Percentiles rank a stretch among this genome's conserved stretches.
Evolutionary conservation across 2,113 vertebrate genomes (phyloP).

Genomic region (Regulus satrapa): DNA sequence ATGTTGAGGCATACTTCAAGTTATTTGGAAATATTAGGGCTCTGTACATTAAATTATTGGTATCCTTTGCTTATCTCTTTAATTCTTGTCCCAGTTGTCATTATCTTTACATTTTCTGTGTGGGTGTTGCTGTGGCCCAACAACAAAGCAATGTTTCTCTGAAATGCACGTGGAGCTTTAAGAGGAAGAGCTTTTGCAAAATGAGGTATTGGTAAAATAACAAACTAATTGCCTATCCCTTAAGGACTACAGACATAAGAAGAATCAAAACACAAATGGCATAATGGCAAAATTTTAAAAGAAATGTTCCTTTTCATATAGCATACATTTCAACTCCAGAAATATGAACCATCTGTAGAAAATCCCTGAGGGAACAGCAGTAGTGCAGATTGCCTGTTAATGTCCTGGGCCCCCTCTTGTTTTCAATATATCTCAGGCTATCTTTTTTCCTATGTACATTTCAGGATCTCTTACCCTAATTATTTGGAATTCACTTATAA

Average conservation of each 20-base stretch:
- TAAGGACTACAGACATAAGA: neutral
- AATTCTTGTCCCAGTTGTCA: neutral
- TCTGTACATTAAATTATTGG: neutral
- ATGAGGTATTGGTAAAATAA: neutral
- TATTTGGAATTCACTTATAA: conserved; percentile 78
- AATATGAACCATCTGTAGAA: conserved; percentile 80
- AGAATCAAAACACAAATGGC: conserved; percentile 53
- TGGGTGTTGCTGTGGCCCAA: neutral
- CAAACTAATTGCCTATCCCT: conserved; percentile 1
- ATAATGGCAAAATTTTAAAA: conserved; percentile 71
- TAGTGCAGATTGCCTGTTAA: conserved; percentile 67
- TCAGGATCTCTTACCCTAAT: conserved; percentile 75
- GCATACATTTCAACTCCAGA: conserved; percentile 68
- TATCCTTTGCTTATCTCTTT: neutral
- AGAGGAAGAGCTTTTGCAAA: neutral
- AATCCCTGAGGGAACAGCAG: conserved; percentile 64
- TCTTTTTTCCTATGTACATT: conserved; percentile 53
- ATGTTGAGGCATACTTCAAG: neutral
- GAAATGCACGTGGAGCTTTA: neutral
- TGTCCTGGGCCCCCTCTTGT: conserved; percentile 50
- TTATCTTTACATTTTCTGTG: neutral
- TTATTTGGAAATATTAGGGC: neutral
- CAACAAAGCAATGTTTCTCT: neutral
- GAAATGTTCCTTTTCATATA: conserved; percentile 75
- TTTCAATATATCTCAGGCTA: conserved; percentile 28